phyloP scores from a whole-genome alignment of 2,888 invertebrate species.

The Eumerus sabulonum region DNA sequence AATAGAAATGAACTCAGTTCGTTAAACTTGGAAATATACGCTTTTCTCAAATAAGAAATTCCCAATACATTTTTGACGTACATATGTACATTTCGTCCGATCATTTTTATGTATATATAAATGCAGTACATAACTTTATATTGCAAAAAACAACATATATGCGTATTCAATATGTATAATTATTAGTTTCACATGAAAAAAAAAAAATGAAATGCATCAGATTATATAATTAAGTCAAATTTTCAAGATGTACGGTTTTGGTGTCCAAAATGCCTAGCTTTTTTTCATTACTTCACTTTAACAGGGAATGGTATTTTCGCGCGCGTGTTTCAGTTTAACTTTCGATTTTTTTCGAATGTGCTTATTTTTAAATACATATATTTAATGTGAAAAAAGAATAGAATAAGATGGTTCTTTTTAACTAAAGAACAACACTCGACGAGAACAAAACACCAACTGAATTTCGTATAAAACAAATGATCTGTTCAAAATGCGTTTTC shows the following conservation, averaged over 20 bases:
- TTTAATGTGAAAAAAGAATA: slow-evolving; percentile 43
- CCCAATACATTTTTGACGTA: slow-evolving; percentile 15
- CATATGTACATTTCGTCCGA: slow-evolving; percentile 10
- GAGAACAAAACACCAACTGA: slow-evolving; percentile 79
- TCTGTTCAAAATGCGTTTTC: slow-evolving; percentile 34
- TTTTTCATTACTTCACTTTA: slow-evolving; percentile 5
- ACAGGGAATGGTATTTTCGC: slow-evolving; percentile 23
- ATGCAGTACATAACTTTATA: too few species aligned
- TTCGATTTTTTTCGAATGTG: slow-evolving; percentile 14
- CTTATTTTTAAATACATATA: slow-evolving; percentile 16
- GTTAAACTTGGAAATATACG: slow-evolving; percentile 75
- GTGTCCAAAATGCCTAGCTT: too few species aligned
- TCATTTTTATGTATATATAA: too few species aligned
- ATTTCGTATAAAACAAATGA: slow-evolving; percentile 38
- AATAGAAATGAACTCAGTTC: slow-evolving; percentile 80
- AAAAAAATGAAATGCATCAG: neutral
- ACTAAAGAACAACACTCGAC: slow-evolving; percentile 79
- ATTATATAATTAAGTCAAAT: slow-evolving; percentile 40
- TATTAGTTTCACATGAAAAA: too few species aligned
- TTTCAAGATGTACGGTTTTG: neutral
- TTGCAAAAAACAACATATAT: neutral
- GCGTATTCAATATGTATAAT: neutral
- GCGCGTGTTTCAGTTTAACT: slow-evolving; percentile 3
- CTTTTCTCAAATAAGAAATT: slow-evolving; percentile 36
- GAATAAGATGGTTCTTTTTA: slow-evolving; percentile 45